Base-by-base conservation (phyloP, 2,888 invertebrate species). In the Polia nebulosa region DNA sequence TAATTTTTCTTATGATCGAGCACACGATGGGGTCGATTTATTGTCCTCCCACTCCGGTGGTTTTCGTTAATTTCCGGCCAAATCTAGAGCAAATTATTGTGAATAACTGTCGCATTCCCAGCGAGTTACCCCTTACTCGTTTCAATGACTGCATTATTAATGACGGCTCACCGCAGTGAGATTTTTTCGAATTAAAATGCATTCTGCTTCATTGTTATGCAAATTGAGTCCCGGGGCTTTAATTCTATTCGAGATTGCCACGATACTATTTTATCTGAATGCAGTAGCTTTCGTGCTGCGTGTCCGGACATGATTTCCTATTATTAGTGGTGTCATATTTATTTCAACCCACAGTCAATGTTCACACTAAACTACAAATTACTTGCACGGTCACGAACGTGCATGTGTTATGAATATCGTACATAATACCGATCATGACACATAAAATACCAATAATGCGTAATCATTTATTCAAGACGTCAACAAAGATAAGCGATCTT, bases 31-130 rank as follows among this genome's bases (percentile, higher is more conserved):
- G 90, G 89, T 88, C 89, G 84, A 86, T 86, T 89, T 87, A 87
- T 84, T 86, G 87, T 85, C 87, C 89, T 85, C 90, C 90, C 92
- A 92, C 91, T 87, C 81, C 72, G 78, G 76, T 86, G 86, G 68
- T 91, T 92, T 92, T 90, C 85, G 88, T 89, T 89, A 89, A 89
- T 91, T 88, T 92, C 91, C 92, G 91, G 91, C 80, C 86, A 85
- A 86, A 89, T 90, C 86, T 87, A 89, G 87, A 88, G 73, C 90
- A 90, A 90, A 91, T 91, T 90, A 88, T 82, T 82, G 82, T 87
- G 82, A 85, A 86, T 88, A 86, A 87, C 84, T 84, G 85, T 82
- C 84, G 83, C 82, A 84, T 84, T 85, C 82, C 85, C 84, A 82
- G 75, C 77, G 77, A 82, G 77, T 85, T 81, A 82, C 86, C 87